Evolutionary conservation across 2,888 invertebrate species (phyloP), one percentile per base, ranked within the genome.

Genomic region (Rhingia campestris): DNA sequence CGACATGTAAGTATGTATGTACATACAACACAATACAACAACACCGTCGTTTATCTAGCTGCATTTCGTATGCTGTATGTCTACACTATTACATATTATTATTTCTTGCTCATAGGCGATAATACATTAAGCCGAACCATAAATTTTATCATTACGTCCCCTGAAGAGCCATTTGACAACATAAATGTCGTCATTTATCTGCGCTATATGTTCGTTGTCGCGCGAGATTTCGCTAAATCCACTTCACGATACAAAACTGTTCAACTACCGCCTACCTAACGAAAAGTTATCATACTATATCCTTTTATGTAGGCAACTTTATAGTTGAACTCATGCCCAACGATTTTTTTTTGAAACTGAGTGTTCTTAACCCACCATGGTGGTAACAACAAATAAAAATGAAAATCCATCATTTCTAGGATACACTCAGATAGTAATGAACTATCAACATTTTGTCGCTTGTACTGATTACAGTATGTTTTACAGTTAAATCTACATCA

Each of bases 101-200:
- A 82, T 79, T 82, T 79, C 79, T 79, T 82, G 79, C 73, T 82
- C 69, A 82, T 79, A 79, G 82, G 82, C 82, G 82, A 79, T 81
- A 82, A 79, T 82, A 82, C 73, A 82, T 82, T 77, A 82, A 79
- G 79, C 79, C 53, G 12, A 69, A 33, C 43, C 56, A 82, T 82
- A 82, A 79, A 82, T 82, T 79, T 79, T 74, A 69, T 58, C 82
- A 82, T 79, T 82, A 69, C 73, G 82, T 79, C 69, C 82, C 79
- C 79, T 79, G 54, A 82, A 82, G 82, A 69, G 82, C 73, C 73
- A 79, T 82, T 82, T 79, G 67, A 69, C 73, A 59, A 73, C 73
- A 74, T 82, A 69, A 82, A 82, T 82, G 82, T 74, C 79, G 67
- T 64, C 69, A 79, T 82, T 77, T 82, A 69, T 77, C 63, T 73